phyloP scores from a whole-genome alignment of 2,113 vertebrate species.

The Tonatia bakeri region DNA sequence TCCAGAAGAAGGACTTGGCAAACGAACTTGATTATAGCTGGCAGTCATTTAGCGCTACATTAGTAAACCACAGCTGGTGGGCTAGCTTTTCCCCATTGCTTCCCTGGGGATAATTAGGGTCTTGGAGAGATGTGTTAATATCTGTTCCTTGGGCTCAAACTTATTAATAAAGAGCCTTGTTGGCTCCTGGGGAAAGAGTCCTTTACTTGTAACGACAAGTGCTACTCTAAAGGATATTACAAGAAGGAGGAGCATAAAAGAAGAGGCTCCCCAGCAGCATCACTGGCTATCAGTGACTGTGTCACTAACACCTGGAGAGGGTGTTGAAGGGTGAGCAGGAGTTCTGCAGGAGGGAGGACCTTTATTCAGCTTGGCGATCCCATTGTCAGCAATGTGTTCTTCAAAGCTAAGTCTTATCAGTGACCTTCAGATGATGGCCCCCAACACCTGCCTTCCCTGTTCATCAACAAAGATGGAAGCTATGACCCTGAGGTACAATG shows the following conservation, averaged over 20 bases:
- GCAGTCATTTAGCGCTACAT: neutral
- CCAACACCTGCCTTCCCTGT: neutral
- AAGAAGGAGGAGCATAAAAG: neutral
- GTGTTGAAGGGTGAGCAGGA: neutral
- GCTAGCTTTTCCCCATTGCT: neutral
- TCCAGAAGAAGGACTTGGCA: neutral
- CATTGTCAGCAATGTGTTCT: too few relatives aligned
- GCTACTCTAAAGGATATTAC: neutral
- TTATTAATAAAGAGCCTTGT: neutral
- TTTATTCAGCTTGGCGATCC: neutral
- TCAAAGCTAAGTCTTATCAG: neutral
- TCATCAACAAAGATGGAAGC: neutral
- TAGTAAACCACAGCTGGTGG: neutral
- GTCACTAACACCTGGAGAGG: neutral
- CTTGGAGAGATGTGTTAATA: neutral
- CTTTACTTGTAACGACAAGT: neutral
- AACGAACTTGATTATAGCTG: neutral
- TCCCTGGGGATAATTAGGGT: neutral
- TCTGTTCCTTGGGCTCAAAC: neutral
- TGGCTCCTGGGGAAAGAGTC: neutral
- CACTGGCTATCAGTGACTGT: neutral
- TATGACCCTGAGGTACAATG: accelerated
- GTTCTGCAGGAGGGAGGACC: neutral
- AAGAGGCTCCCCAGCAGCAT: neutral
- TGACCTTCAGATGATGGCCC: neutral